Evolutionary conservation across 2,888 invertebrate genomes (phyloP).

Genomic region (Galeopsomyia nigrocyanea): DNA sequence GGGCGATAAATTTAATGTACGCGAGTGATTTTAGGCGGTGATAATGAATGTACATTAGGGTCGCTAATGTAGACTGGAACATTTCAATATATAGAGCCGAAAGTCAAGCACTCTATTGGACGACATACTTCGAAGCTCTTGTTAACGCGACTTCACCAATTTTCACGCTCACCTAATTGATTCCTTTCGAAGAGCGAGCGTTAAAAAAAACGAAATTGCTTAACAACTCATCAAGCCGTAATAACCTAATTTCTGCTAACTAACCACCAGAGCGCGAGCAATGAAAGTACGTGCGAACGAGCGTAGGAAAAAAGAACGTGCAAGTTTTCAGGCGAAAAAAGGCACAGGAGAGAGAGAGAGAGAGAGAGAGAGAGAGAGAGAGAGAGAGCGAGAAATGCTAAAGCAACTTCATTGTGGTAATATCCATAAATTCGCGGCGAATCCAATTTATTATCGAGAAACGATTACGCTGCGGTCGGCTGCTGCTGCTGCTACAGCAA

Average conservation of each 20-base stretch:
- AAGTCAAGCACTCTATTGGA: too few species aligned
- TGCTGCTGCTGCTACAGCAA: neutral
- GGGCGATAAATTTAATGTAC: too few species aligned
- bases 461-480: constrained; percentile 41
- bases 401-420: constrained; percentile 30
- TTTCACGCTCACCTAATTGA: too few species aligned
- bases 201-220: neutral
- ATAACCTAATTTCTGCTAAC: constrained; percentile 26
- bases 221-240: constrained; percentile 4
- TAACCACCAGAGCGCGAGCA: constrained; percentile 13
- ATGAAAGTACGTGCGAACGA: neutral
- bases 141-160: too few species aligned
- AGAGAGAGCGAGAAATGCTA: constrained; percentile 3
- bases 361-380: neutral
- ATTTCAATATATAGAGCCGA: too few species aligned
- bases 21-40: too few species aligned
- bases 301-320: neutral
- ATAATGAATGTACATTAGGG: too few species aligned
- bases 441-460: constrained; percentile 49
- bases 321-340: neutral
- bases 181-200: neutral
- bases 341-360: neutral
- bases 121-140: too few species aligned
- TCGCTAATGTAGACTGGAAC: too few species aligned
- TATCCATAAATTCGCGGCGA: constrained; percentile 34